Percentiles rank a stretch among this genome's conserved stretches.
phyloP scores from a whole-genome alignment of 2,888 invertebrate species.

The Andrena haemorrhoa region DNA sequence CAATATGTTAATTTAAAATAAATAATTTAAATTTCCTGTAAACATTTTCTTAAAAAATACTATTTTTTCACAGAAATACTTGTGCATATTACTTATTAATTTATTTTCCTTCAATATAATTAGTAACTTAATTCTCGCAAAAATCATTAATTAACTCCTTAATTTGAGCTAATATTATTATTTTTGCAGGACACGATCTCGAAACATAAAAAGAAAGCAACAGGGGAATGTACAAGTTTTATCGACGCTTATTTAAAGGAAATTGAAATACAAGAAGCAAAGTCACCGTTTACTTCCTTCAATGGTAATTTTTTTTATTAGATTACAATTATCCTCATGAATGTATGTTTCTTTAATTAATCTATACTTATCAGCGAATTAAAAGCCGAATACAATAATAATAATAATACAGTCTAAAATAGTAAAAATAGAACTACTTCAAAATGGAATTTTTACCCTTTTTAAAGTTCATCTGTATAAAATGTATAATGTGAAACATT shows the following conservation, averaged over 20 bases:
- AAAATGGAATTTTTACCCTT: too few relatives aligned
- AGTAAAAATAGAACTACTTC: background rate
- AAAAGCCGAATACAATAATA: background rate
- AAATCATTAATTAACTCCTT: background rate
- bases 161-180: background rate
- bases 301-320: constrained; percentile 71
- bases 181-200: constrained; percentile 72
- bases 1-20: too few relatives aligned
- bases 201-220: constrained; percentile 73
- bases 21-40: too few relatives aligned
- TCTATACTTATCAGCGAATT: background rate
- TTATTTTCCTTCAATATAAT: background rate
- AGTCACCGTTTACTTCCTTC: constrained; percentile 74
- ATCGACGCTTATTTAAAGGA: constrained; percentile 80
- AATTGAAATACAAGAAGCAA: constrained; percentile 71
- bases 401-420: background rate
- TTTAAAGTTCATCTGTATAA: too few relatives aligned
- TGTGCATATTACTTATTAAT: too few relatives aligned
- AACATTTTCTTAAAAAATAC: too few relatives aligned
- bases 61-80: too few relatives aligned
- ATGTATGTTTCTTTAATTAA: background rate
- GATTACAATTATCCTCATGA: background rate
- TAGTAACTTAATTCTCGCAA: background rate
- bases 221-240: constrained; percentile 74
- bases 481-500: background rate